phyloP scores from a whole-genome alignment of 2,888 invertebrate species.

The Eupithecia exiguata region DNA sequence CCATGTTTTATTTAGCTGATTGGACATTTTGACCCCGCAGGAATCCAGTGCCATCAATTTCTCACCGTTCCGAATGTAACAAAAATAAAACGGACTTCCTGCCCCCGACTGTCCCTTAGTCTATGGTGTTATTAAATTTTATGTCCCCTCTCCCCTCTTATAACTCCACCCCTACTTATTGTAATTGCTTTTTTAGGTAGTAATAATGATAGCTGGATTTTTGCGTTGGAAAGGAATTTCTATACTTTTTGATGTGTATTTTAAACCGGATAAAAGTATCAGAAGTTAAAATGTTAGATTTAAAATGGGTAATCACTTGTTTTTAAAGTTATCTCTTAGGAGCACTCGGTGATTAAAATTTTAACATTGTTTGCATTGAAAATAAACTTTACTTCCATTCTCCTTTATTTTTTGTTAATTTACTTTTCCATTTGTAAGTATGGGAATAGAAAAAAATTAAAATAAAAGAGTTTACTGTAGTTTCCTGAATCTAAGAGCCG shows the following conservation, averaged over 20 bases:
- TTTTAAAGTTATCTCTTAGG: not conserved
- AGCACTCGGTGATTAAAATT: not conserved
- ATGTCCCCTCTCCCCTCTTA: constrained; percentile 48
- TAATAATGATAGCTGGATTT: constrained; percentile 49
- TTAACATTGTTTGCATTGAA: not conserved
- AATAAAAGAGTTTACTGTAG: not conserved
- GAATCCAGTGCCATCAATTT: constrained; percentile 19
- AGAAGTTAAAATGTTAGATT: constrained; percentile 18
- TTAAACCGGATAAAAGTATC: constrained; percentile 20
- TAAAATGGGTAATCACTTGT: not conserved
- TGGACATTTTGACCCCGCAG: constrained; percentile 10
- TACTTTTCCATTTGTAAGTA: no score
- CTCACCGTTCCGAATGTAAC: constrained; percentile 16
- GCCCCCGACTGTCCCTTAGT: constrained; percentile 48
- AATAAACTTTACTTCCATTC: no score
- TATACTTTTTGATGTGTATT: constrained; percentile 29
- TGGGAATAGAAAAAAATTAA: not conserved
- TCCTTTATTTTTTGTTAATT: no score
- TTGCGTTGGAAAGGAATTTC: constrained; percentile 31
- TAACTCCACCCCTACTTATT: constrained; percentile 54
- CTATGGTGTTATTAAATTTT: constrained; percentile 58
- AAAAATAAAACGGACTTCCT: constrained; percentile 40
- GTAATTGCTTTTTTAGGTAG: constrained; percentile 62
- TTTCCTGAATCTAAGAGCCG: not conserved
- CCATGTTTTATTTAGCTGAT: constrained; percentile 7